A percentile compares a stretch with the other conserved stretches of the same genome.
Conservation (phyloP, 2,797 vertebrate species). For the Galagoides demidoff region DNA sequence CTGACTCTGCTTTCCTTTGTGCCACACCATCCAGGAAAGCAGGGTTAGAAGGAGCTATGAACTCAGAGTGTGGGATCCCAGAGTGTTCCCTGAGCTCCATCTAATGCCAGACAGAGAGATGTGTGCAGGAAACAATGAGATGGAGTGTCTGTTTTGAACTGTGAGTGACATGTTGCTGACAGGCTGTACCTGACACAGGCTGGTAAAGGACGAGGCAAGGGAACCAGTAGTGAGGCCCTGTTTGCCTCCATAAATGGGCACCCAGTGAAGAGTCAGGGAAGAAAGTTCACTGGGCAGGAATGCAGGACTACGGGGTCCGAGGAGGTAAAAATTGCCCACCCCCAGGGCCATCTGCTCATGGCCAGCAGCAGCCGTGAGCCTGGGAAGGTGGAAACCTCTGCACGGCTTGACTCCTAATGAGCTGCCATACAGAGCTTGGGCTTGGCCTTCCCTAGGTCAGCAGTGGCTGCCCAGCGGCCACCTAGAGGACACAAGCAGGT, state of each 20-base stretch:
- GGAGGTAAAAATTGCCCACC: neutral
- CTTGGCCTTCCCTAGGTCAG: rapidly evolving
- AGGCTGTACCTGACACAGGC: neutral
- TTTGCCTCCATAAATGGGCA: neutral
- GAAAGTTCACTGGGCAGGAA: neutral
- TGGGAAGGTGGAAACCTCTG: neutral
- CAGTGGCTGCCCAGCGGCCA: neutral
- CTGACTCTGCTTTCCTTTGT: neutral
- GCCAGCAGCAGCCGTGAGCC: neutral
- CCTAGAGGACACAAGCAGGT: neutral
- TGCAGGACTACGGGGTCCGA: neutral
- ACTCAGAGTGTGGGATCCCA: neutral
- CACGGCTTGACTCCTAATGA: neutral
- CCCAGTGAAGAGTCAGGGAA: neutral
- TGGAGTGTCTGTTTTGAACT: neutral
- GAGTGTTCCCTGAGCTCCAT: neutral
- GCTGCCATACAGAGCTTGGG: neutral
- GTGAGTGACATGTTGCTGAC: neutral
- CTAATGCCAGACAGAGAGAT: neutral
- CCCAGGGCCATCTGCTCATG: neutral
- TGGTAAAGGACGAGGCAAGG: neutral
- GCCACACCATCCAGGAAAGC: neutral
- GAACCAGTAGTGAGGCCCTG: neutral
- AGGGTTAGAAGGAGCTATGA: no score
- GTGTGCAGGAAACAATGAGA: neutral